Percentiles rank a stretch among this genome's conserved stretches.
phyloP scores from a whole-genome alignment of 2,797 vertebrate species.

The Danio jaintianensis region DNA sequence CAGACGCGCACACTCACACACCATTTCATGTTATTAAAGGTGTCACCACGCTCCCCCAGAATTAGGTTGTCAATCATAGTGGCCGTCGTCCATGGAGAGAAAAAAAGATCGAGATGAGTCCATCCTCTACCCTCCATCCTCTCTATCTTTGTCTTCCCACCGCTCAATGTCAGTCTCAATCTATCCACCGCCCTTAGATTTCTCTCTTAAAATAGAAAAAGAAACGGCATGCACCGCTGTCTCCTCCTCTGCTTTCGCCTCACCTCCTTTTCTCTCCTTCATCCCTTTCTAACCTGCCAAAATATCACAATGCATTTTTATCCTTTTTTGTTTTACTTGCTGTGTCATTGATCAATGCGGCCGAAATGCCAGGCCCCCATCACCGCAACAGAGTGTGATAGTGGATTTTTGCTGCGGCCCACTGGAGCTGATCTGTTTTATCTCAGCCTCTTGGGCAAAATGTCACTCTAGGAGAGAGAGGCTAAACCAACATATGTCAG shows the following conservation, averaged over 20 bases:
- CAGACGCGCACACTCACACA: slow-evolving; percentile 24
- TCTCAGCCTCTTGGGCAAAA: slow-evolving; percentile 65
- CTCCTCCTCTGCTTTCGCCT: slow-evolving; percentile 5
- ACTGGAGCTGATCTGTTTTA: slow-evolving; percentile 71
- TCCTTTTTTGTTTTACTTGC: slow-evolving; percentile 73
- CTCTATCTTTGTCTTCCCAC: slow-evolving; percentile 48
- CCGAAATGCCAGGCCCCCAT: slow-evolving; percentile 83
- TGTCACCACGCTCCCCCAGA: slow-evolving; percentile 66
- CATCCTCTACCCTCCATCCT: slow-evolving; percentile 50
- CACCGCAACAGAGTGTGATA: slow-evolving; percentile 67
- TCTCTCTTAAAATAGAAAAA: slow-evolving; percentile 72
- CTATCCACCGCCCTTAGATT: slow-evolving; percentile 57
- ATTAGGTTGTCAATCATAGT: slow-evolving; percentile 70
- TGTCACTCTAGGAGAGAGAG: slow-evolving; percentile 66
- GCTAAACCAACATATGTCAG: slow-evolving; percentile 69
- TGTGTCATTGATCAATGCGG: slow-evolving; percentile 83
- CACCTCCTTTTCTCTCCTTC: slow-evolving; percentile 34
- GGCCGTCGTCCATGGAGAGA: slow-evolving; percentile 56
- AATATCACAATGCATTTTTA: slow-evolving; percentile 79
- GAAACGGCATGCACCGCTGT: slow-evolving; percentile 49
- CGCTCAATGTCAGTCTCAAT: slow-evolving; percentile 64
- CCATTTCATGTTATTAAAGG: slow-evolving; percentile 65
- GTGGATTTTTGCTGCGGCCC: slow-evolving; percentile 68
- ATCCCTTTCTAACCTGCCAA: slow-evolving; percentile 72
- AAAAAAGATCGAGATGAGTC: slow-evolving; percentile 60